Evolutionary conservation across 2,888 invertebrate species (phyloP), one percentile per base, ranked within the genome.

Genomic region (Candidula unifasciata): DNA sequence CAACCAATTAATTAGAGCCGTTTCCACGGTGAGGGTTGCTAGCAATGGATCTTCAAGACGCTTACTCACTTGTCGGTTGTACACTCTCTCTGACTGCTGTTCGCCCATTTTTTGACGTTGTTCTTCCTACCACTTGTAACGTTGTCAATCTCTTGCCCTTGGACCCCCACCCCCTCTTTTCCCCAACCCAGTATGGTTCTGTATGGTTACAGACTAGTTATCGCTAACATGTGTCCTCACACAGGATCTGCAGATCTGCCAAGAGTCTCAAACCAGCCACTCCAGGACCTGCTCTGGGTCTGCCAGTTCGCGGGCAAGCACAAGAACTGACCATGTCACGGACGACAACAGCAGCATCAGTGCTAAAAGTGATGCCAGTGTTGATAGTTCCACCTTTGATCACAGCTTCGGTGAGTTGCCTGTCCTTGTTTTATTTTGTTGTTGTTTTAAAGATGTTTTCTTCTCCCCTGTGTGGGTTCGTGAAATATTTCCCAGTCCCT

Each of bases 281-380:
- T 90, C 91, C 18, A 88, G 90, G 16, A 88, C 88, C 24, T 87
- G 89, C 24, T 89, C 90, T n/a, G 88, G 90, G 68, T 91, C 91
- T 16, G 91, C 90, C 0, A 87, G 90, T 86, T 91, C 91, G 37
- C 89, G 90, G 27, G 89, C 89, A 30, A 92, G 91, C 80, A 89
- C 91, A 54, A 89, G 89, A 83, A 91, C 90, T 86, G 91, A 91
- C 74, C 90, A 89, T 10, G 88, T 90, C 57, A 89, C 89, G 8
- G 92, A 92, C 54, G 92, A 92, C 84, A 91, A 90, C 21, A 91
- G 90, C 86, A 91, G 91, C 86, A 90, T 92, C 52, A 91, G 92
- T 80, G 91, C 91, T 13, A 88, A 89, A 27, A 92, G 92, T 83
- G 91, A 91, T 66, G 91, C 90, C 10, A 92, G 92, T 83, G 88